A percentile compares a stretch with the other conserved stretches of the same genome.
These are phyloP conservation scores for Agonum fuliginosum DNA, from an alignment of 2,888 invertebrate genomes.

Conservation along the genomic window DNA sequence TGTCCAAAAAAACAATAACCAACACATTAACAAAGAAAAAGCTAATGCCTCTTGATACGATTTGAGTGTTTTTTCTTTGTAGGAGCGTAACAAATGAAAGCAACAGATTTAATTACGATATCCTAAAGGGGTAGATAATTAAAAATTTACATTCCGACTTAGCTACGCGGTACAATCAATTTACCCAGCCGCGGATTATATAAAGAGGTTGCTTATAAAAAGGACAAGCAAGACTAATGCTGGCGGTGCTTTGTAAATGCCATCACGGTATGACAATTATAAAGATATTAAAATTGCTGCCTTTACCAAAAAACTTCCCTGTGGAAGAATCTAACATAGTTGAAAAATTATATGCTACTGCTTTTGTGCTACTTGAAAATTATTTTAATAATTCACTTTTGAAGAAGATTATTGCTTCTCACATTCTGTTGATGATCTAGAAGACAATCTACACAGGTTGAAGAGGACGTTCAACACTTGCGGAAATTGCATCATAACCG, in stretches of 20 bases:
- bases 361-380: slow-evolving; percentile 15
- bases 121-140: slow-evolving; percentile 44
- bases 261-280: slow-evolving; percentile 58
- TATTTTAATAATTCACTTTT: slow-evolving; percentile 40
- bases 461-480: slow-evolving; percentile 26
- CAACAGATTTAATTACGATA: slow-evolving; percentile 57
- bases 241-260: slow-evolving; percentile 48
- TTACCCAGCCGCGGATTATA: slow-evolving; percentile 34
- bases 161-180: slow-evolving; percentile 40
- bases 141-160: slow-evolving; percentile 42
- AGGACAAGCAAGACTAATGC: slow-evolving; percentile 46
- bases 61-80: slow-evolving; percentile 8
- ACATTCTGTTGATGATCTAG: slow-evolving; percentile 40
- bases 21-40: slow-evolving; percentile 7
- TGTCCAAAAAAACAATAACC: slow-evolving; percentile 15
- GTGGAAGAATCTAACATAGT: neutral
- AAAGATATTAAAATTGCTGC: slow-evolving; percentile 54
- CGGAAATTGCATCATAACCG: slow-evolving; percentile 29
- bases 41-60: slow-evolving; percentile 39
- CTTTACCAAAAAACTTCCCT: slow-evolving; percentile 27
- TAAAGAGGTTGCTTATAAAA: slow-evolving; percentile 36
- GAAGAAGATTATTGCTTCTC: slow-evolving; percentile 28
- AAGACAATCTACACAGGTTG: neutral
- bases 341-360: slow-evolving; percentile 51
- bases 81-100: slow-evolving; percentile 42